Base-by-base conservation (phyloP, 1,140 invertebrate genomes). In the Drosophila pallidifrons region DNA sequence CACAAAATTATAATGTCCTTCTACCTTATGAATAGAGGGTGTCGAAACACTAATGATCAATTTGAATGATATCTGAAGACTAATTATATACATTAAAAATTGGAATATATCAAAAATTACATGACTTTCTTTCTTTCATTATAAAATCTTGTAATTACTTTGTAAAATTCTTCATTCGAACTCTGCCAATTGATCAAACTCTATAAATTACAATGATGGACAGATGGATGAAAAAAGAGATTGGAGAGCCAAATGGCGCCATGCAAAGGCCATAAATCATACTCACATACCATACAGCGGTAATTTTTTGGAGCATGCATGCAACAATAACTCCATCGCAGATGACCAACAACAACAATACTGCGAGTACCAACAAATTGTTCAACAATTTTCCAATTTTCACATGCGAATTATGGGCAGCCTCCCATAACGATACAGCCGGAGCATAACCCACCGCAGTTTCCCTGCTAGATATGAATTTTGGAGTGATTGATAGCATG, bases 401-500 rank as follows among this genome's bases (percentile, higher is more conserved):
- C 85, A 85, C 81, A 89, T 89, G 85, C 85, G 85, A 89, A 83
- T 88, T 81, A 88, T 80, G 74, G 41, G 65, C 66, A 41, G 51
- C 41, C 47, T 57, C 49, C 58, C 64, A 45, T 54, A 75, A 60
- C 43, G 41, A 49, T 65, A 38, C 8, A 46, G 51, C 28, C 45
- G 35, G 49, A 85, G 59, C 58, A 66, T 67, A 77, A 47, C 67
- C 59, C 63, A 66, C 63, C 61, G 59, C 57, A 81, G 47, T 75
- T 59, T 59, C 57, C 11, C 43, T 46, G 57, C 45, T 41, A 70
- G 85, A 57, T 89, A 59, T 43, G 61, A 83, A 58, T 43, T 88
- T 79, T 76, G 55, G 72, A 90, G 78, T 89, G 86, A 89, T 89
- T 89, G 86, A 89, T 89, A 75, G 81, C 81, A 89, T 89, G 85